phyloP scores from a whole-genome alignment of 2,113 vertebrate species.

The Donacobius atricapilla region DNA sequence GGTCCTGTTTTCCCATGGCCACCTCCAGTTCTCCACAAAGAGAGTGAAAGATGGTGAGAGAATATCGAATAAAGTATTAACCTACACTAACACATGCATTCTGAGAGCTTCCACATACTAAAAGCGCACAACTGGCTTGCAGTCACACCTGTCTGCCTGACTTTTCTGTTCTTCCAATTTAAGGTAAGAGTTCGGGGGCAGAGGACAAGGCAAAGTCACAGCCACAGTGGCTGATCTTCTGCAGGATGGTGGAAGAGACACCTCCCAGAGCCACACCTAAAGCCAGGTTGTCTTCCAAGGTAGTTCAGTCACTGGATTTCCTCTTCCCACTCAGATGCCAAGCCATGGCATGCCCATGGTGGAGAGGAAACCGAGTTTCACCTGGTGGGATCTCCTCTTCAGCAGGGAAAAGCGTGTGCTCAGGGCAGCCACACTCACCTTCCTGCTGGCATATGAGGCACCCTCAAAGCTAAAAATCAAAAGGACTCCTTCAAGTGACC shows the following conservation, averaged over 20 bases:
- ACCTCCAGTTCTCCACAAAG: not conserved
- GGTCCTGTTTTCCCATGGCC: not conserved
- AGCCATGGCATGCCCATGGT: fast-evolving
- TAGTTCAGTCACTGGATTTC: not conserved
- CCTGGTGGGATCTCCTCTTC: not conserved
- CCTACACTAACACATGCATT: fast-evolving
- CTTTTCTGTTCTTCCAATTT: not conserved
- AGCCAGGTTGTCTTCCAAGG: not conserved
- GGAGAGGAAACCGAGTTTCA: not conserved
- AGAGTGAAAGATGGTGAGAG: not conserved
- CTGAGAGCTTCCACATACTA: not conserved
- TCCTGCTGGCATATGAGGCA: fast-evolving
- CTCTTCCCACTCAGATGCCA: not conserved
- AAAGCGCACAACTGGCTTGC: too few species aligned
- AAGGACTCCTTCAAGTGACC: not conserved
- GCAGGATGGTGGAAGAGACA: not conserved
- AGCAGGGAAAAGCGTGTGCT: fast-evolving
- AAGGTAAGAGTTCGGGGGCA: not conserved
- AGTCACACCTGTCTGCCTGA: not conserved
- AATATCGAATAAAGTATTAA: not conserved
- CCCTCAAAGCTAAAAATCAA: not conserved
- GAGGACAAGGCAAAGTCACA: not conserved
- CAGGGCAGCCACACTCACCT: not conserved
- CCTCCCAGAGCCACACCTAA: too few species aligned
- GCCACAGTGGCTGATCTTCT: not conserved